Base-by-base conservation (phyloP, 2,113 vertebrate species). In the Numenius arquata region DNA sequence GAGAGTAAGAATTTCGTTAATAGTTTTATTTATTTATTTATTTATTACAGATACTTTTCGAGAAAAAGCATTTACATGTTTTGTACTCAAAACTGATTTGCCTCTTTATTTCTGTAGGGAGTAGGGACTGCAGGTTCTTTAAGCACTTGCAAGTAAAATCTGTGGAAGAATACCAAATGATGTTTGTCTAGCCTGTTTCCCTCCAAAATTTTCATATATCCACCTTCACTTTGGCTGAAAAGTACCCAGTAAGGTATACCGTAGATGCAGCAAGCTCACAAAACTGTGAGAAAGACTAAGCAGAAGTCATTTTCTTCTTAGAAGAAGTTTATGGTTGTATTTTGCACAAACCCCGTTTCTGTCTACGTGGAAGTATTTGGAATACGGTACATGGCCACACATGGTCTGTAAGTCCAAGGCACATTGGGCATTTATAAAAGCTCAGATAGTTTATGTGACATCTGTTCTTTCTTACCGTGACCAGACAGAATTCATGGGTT, bases 71-170 rank as follows among this genome's bases (percentile, higher is more conserved):
- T 38, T 81, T 95, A 43, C 12, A 0, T 41, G 78, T 91, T 38
- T 82, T 89, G 25, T 93, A 85, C 13, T 90, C 3, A 2, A 27
- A 56, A 93, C 58, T 91, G 48, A 82, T 85, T 70, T 86, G 34
- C 70, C 17, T 45, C 84, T 95, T 95, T 85, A 47, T 95, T 91
- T 94, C 68, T 90, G 26, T 66, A 30, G 73, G 47, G 56, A 91
- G 41, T 47, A 85, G 90, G 88, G 88, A 40, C 48, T 79, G 1
- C 80, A 55, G 48, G 10, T 91, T 93, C 34, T 89, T 96, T 50
- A 76, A 82, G 72, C 73, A 67, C 40, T 71, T 47, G 32, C 92
- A 90, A 87, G 62, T 77, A 53, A 89, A 96, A 87, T 85, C 34
- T 85, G 13, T 16, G 76, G 65, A 13, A 87, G 2, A 59, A 52